Evolutionary conservation across 2,113 vertebrate genomes (phyloP).

Genomic region (Brienomyrus brachyistius): DNA sequence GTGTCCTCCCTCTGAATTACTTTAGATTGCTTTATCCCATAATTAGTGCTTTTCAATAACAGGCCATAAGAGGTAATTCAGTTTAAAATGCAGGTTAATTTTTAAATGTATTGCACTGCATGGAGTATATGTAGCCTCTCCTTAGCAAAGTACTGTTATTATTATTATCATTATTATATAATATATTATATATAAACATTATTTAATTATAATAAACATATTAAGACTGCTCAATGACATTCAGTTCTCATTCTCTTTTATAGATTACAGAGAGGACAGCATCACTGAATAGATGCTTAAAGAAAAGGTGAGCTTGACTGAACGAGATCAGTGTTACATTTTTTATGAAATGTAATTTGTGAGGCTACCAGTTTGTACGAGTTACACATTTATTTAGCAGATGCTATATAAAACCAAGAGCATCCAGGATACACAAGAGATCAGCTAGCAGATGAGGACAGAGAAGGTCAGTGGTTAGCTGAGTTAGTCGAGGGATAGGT

Average conservation of each 20-base stretch:
- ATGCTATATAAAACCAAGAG: neutral
- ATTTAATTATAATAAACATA: neutral
- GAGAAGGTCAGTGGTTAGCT: neutral
- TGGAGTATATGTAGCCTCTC: neutral
- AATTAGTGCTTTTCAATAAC: neutral
- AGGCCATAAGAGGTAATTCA: neutral
- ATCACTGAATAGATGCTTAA: conserved; percentile 71
- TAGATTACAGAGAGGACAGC: conserved; percentile 79
- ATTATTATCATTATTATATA: neutral
- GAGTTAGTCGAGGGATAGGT: neutral
- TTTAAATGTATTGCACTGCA: neutral
- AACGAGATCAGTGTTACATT: neutral
- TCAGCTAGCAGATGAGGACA: neutral
- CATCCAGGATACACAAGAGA: neutral
- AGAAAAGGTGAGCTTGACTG: conserved; percentile 69
- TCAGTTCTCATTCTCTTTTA: neutral
- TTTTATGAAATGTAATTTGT: neutral
- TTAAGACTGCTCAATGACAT: neutral
- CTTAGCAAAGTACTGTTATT: neutral
- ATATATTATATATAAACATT: neutral
- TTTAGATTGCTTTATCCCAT: neutral
- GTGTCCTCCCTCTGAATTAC: neutral
- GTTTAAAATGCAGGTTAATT: neutral
- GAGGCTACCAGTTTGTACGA: neutral
- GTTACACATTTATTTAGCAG: neutral